Base-by-base conservation (phyloP, 2,888 invertebrate species). In the Nasonovia ribisnigri region DNA sequence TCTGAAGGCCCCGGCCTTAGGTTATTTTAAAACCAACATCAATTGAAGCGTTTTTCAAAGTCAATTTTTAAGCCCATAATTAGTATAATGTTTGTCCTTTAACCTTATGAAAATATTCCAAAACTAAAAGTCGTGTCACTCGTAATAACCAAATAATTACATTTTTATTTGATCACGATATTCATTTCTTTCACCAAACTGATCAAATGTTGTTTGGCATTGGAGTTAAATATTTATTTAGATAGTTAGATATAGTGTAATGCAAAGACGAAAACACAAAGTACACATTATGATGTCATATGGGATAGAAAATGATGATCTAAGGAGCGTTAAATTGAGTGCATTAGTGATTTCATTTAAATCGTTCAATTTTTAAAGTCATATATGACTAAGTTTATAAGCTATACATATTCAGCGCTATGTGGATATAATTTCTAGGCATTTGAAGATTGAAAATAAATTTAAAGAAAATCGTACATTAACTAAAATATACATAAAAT, bases 71-170 rank as follows among this genome's bases (percentile, higher is more conserved):
- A 46, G 46, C 48, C 60, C 36, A 48, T 36, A 87, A 92, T 92
- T 87, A 92, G 57, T 92, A 3, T n/a, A 84, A 84, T 29, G 16
- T 86, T 60, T 57, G 60, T 60, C 48, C 36, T 91, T 91, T 42
- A 91, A 48, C 77, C 20, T 91, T 92, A 87, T 87, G 26, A 26
- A 92, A 26, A 87, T 87, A 60, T 13, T 36, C 51, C 8, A 29
- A 86, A 86, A 86, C 46, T 48, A 84, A 20, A 57, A 91, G 42
- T 92, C 92, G 92, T 87, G 92, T 92, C 92, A 87, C 48, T 67
- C 4, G 26, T 87, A 87, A 86, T n/a, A 48, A 60, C 43, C 36
- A 67, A 60, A 87, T 60, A 86, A 91, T 91, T 91, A 87, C 24
- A 87, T 67, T 92, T 86, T 84, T 57, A 48, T 36, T 87, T 16